Percentiles rank a stretch among this genome's conserved stretches.
These are phyloP conservation scores for Hymenochirus boettgeri DNA, from an alignment of 2,113 vertebrate species.

Conservation along the genomic window DNA sequence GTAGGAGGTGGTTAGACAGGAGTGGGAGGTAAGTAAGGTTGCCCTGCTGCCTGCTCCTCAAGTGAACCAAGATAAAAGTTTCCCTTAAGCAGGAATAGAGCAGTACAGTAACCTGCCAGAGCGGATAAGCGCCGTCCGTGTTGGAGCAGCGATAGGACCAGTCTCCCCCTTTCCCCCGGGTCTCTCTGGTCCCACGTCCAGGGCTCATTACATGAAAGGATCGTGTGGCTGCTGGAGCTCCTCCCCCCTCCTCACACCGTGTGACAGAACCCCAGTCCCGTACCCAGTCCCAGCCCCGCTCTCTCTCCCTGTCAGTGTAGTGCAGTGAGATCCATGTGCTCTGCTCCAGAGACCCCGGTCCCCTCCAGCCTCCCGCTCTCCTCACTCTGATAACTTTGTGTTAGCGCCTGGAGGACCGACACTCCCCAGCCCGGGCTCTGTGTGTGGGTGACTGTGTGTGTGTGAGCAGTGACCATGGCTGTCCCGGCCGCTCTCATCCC, in stretches of 20 bases:
- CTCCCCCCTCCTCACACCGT: conserved; percentile 85
- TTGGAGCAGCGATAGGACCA: background rate
- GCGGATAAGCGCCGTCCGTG: no score
- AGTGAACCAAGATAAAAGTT: background rate
- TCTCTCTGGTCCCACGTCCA: background rate
- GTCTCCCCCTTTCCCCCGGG: background rate
- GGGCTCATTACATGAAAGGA: conserved; percentile 72
- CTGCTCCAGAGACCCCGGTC: conserved; percentile 69
- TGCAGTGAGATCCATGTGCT: conserved; percentile 84
- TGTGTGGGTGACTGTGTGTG: conserved; percentile 53
- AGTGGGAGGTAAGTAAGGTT: no score
- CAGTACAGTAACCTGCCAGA: no score
- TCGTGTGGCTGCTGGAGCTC: conserved; percentile 86
- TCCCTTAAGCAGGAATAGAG: background rate
- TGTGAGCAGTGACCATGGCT: conserved; percentile 95
- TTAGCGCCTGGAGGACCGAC: no score
- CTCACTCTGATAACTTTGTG: no score
- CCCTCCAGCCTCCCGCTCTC: conserved; percentile 50
- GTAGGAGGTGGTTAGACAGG: no score
- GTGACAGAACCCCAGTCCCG: conserved; percentile 93
- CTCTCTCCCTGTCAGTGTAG: conserved; percentile 95
- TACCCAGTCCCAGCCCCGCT: conserved; percentile 74
- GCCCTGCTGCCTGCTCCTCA: no score
- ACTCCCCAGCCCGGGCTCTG: background rate
- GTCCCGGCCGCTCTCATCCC: conserved; percentile 92